phyloP scores from a whole-genome alignment of 2,797 vertebrate genomes.

The Rhodeus uyekii region DNA sequence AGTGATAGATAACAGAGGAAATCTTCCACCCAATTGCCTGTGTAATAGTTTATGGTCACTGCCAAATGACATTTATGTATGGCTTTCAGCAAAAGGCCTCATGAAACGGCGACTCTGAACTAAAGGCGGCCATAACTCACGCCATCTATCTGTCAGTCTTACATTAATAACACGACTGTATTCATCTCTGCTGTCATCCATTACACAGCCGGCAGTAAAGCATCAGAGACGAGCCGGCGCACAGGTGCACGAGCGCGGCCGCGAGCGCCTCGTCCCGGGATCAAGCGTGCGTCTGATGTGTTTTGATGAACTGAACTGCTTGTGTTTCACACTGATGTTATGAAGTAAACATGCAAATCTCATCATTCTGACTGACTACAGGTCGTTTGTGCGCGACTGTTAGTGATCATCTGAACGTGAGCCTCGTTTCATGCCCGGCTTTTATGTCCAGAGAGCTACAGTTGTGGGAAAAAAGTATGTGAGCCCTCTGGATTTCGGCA shows the following conservation, averaged over 20 bases:
- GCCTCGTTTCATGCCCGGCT: not conserved
- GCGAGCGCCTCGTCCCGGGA: not conserved
- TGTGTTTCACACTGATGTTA: constrained; percentile 33
- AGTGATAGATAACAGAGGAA: constrained; percentile 74
- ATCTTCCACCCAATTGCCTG: constrained; percentile 78
- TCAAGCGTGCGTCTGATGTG: not conserved
- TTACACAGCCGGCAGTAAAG: constrained; percentile 83
- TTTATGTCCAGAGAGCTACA: not conserved
- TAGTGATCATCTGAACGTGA: not conserved
- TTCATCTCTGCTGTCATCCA: constrained; percentile 81
- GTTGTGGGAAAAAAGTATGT: not conserved
- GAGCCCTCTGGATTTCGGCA: not conserved
- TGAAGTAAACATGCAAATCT: not conserved
- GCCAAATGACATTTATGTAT: constrained; percentile 83
- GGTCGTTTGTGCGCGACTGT: not conserved
- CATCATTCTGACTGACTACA: not conserved
- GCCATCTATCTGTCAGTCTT: constrained; percentile 79
- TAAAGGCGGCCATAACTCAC: constrained; percentile 83
- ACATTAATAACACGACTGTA: constrained; percentile 86
- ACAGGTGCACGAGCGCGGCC: constrained; percentile 34
- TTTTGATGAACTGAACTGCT: constrained; percentile 63
- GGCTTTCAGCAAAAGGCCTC: constrained; percentile 79
- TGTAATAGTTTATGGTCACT: constrained; percentile 75
- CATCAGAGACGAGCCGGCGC: constrained; percentile 60
- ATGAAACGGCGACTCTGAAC: constrained; percentile 79